These are phyloP conservation scores for Morbakka virulenta DNA, from an alignment of 30 jellyfish, hydroid and myxozoan genomes.

Conservation along the genomic window DNA sequence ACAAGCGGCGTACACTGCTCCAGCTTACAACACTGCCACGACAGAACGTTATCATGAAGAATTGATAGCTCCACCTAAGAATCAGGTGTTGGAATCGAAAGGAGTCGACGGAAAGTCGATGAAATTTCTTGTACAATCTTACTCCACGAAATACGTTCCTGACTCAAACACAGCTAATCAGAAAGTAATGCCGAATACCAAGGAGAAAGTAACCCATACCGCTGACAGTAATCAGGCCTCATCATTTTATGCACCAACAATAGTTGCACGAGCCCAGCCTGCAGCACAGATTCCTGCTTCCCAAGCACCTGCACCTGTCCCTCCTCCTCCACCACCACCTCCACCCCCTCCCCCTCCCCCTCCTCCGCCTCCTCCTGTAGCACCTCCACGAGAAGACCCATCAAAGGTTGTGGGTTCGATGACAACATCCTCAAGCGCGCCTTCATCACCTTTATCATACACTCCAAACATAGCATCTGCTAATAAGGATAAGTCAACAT, in stretches of 20 bases:
- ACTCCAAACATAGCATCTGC: background rate
- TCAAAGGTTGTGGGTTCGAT: too few relatives aligned
- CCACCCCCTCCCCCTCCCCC: background rate
- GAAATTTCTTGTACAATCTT: conserved; percentile 55
- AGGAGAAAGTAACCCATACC: background rate
- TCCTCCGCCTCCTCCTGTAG: conserved; percentile 9
- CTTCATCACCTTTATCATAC: background rate
- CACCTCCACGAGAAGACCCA: conserved; percentile 21
- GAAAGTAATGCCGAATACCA: conserved; percentile 22
- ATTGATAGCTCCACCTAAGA: conserved; percentile 20
- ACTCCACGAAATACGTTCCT: conserved; percentile 65
- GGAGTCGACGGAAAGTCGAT: conserved; percentile 62
- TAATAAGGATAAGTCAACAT: background rate
- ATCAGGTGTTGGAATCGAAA: conserved; percentile 49
- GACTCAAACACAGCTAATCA: conserved; percentile 73
- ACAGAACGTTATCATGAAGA: background rate
- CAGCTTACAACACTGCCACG: conserved; percentile 42
- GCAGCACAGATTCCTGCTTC: conserved; percentile 37
- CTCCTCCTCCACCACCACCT: conserved; percentile 19
- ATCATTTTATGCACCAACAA: conserved; percentile 49
- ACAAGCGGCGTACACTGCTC: conserved; percentile 6
- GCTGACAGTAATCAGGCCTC: too few relatives aligned
- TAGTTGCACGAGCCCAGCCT: conserved; percentile 49
- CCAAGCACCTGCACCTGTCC: conserved; percentile 14
- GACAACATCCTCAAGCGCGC: background rate